These are phyloP conservation scores for Scelioninae gen. 1 DNA, from an alignment of 2,888 invertebrate species.

Conservation along the genomic window DNA sequence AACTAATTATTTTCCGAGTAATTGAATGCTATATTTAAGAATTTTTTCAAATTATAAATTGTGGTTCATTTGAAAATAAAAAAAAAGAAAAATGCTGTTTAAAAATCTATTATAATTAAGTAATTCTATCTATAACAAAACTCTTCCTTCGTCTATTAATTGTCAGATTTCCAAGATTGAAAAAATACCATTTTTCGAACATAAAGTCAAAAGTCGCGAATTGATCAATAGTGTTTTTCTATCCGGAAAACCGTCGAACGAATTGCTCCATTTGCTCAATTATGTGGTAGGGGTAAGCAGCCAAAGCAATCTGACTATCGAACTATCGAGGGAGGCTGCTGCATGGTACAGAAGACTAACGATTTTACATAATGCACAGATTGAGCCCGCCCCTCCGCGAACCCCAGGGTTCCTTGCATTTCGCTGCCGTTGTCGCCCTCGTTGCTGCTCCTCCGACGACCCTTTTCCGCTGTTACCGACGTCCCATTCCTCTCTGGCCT, in stretches of 20 bases:
- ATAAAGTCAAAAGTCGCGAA: too few species aligned
- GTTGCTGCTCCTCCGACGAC: conserved; percentile 63
- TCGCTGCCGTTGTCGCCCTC: conserved; percentile 63
- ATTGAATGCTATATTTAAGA: too few species aligned
- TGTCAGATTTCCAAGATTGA: too few species aligned
- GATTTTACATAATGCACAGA: conserved; percentile 78
- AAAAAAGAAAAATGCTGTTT: too few species aligned
- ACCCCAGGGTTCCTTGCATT: conserved; percentile 54
- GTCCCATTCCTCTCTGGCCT: conserved; percentile 47
- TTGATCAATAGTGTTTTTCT: conserved; percentile 63
- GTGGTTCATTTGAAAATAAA: too few species aligned
- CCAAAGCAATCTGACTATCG: conserved; percentile 60
- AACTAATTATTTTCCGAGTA: conserved; percentile 46
- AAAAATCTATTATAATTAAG: too few species aligned
- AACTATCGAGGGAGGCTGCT: conserved; percentile 59
- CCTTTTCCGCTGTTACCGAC: conserved; percentile 63
- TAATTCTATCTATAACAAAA: too few species aligned
- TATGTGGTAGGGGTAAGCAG: conserved; percentile 64
- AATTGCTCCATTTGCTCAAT: conserved; percentile 67
- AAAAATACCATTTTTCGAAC: too few species aligned
- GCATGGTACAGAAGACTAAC: conserved; percentile 72
- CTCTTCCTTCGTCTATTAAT: too few species aligned
- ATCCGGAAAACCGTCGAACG: conserved; percentile 45
- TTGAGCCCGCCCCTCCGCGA: conserved; percentile 69
- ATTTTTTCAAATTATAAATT: too few species aligned